These are phyloP conservation scores for Probaryconus sp. DNA, from an alignment of 1,140 invertebrate genomes.

Conservation along the genomic window DNA sequence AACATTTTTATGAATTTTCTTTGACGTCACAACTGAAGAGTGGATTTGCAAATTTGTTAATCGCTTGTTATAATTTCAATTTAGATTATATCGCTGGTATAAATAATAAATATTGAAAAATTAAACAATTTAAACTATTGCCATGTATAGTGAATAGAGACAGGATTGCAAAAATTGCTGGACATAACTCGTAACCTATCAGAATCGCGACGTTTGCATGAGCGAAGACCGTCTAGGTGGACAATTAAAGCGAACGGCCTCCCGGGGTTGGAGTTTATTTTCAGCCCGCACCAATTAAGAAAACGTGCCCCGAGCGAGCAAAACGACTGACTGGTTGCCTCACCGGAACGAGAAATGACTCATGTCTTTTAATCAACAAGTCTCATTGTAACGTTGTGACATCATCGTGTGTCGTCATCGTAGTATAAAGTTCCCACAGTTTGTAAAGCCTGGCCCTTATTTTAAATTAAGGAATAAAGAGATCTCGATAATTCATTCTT, in stretches of 20 bases:
- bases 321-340: conserved; percentile 67
- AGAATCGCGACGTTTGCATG: conserved; percentile 28
- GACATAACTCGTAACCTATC: conserved; percentile 29
- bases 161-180: conserved; percentile 2
- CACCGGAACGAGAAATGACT: conserved; percentile 56
- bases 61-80: no score
- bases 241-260: conserved; percentile 71
- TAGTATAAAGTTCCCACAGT: conserved; percentile 69
- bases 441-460: conserved; percentile 60
- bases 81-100: no score
- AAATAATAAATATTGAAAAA: no score
- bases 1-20: no score
- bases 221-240: conserved; percentile 64
- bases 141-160: not conserved
- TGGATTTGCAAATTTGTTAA: no score
- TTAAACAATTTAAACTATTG: conserved; percentile 22
- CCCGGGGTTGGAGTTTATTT: conserved; percentile 70
- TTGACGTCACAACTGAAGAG: no score
- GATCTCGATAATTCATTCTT: conserved; percentile 37
- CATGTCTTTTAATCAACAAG: conserved; percentile 66
- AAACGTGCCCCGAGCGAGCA: conserved; percentile 63
- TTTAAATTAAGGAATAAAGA: conserved; percentile 53
- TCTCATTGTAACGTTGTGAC: conserved; percentile 63
- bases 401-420: conserved; percentile 72
- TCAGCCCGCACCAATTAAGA: conserved; percentile 72